Conservation (phyloP, 1,140 invertebrate species). For the Diorhabda elongata region DNA sequence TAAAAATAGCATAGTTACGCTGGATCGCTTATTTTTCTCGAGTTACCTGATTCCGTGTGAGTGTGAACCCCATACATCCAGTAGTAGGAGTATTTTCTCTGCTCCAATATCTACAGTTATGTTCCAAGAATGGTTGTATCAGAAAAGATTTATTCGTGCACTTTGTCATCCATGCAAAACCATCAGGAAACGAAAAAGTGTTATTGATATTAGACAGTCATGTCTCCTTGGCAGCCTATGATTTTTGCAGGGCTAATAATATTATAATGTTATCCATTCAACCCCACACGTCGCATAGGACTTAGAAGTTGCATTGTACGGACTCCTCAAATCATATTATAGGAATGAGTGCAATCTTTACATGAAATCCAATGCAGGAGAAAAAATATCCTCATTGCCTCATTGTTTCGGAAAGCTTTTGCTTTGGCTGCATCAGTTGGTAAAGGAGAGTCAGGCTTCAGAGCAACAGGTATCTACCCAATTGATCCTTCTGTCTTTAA, state of each 20-base stretch:
- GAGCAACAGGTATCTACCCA: too few relatives aligned
- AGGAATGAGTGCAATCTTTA: slow-evolving; percentile 24
- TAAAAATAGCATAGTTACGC: too few relatives aligned
- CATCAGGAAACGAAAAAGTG: slow-evolving; percentile 35
- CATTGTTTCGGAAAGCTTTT: slow-evolving; percentile 39
- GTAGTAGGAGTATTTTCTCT: too few relatives aligned
- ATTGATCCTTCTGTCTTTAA: too few relatives aligned
- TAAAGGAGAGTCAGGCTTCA: too few relatives aligned
- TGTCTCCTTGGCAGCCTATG: slow-evolving; percentile 9
- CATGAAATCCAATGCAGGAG: slow-evolving; percentile 16
- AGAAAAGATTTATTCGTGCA: slow-evolving; percentile 41
- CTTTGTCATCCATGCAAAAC: slow-evolving; percentile 42
- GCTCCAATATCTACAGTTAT: not conserved
- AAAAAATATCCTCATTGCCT: slow-evolving; percentile 18
- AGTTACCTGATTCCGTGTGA: too few relatives aligned
- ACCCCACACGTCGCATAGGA: slow-evolving; percentile 32
- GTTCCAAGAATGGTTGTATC: slow-evolving; percentile 44
- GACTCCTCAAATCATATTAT: slow-evolving; percentile 26
- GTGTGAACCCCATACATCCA: too few relatives aligned
- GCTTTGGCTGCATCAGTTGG: slow-evolving; percentile 32
- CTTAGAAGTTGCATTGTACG: slow-evolving; percentile 40
- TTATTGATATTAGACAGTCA: slow-evolving; percentile 37
- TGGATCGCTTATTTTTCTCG: too few relatives aligned
- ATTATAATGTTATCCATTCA: slow-evolving; percentile 29
- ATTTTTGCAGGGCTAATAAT: slow-evolving; percentile 12